A percentile compares a stretch with the other conserved stretches of the same genome.
These are phyloP conservation scores for Parnassius mnemosyne DNA, from an alignment of 2,888 invertebrate species.

Conservation along the genomic window DNA sequence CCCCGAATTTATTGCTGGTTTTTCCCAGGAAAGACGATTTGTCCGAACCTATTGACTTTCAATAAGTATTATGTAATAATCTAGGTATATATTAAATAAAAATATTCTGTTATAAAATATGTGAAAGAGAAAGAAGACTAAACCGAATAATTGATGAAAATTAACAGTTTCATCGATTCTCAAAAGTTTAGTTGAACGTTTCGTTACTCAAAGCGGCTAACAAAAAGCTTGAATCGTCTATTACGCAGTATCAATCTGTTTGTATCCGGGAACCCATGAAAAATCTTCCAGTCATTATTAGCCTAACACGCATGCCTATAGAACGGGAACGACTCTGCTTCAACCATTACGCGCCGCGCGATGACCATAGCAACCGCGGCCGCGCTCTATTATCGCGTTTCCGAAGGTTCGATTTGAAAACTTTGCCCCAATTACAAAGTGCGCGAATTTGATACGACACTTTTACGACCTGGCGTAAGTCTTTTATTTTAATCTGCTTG, in stretches of 20 bases:
- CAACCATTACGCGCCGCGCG: conserved; percentile 42
- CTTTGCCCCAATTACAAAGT: conserved; percentile 1
- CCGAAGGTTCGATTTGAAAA: conserved; percentile 13
- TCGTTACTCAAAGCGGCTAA: background rate
- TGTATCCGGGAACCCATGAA: conserved; percentile 23
- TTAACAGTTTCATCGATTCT: no score
- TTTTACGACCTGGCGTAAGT: background rate
- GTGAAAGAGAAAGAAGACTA: no score
- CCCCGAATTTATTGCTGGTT: no score
- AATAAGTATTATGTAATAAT: no score
- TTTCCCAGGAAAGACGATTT: no score
- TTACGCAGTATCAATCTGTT: background rate
- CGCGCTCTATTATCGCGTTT: conserved; percentile 24
- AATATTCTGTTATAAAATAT: no score
- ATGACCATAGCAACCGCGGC: conserved; percentile 37
- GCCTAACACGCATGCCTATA: conserved; percentile 59
- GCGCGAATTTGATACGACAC: background rate
- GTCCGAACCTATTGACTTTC: no score
- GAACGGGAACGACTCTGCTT: conserved; percentile 33
- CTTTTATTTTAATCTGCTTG: background rate
- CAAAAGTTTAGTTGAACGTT: no score
- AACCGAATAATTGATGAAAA: no score
- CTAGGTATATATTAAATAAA: no score
- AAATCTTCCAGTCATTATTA: conserved; percentile 27
- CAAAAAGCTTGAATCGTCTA: background rate